Conservation (phyloP, 2,888 invertebrate genomes). For the Molorchus minor region DNA sequence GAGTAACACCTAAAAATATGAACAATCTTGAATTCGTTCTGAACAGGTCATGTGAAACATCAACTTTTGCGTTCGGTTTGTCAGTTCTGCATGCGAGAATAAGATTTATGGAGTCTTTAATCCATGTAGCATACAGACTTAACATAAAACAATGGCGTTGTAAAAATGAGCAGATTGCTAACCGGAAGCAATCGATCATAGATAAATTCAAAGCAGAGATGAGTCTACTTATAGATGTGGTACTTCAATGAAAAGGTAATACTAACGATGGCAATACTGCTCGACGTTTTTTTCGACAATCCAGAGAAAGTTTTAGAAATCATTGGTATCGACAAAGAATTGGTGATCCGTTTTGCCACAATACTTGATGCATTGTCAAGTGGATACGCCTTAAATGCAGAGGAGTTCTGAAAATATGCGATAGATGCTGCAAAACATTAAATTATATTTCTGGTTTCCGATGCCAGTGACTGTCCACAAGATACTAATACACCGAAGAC, state of each 20-base stretch:
- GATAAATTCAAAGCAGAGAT: not conserved
- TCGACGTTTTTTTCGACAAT: not conserved
- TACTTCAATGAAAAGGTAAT: not conserved
- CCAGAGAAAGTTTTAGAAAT: not conserved
- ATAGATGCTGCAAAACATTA: not conserved
- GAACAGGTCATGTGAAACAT: not conserved
- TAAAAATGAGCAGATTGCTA: not conserved
- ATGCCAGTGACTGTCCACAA: too few relatives aligned
- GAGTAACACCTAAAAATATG: not conserved
- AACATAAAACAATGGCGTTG: not conserved
- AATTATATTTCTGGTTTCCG: not conserved
- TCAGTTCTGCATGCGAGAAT: not conserved
- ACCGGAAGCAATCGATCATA: not conserved
- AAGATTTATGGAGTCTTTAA: not conserved
- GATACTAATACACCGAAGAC: too few relatives aligned
- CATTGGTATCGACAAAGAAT: too few relatives aligned
- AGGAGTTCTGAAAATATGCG: not conserved
- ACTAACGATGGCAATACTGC: not conserved
- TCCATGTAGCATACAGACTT: not conserved
- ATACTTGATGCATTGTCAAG: too few relatives aligned
- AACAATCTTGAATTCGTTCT: not conserved
- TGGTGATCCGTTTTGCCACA: too few relatives aligned
- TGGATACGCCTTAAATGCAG: not conserved
- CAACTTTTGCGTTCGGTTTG: not conserved
- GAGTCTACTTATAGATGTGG: not conserved